phyloP scores from a whole-genome alignment of 2,113 vertebrate species.

The Aythya baeri region DNA sequence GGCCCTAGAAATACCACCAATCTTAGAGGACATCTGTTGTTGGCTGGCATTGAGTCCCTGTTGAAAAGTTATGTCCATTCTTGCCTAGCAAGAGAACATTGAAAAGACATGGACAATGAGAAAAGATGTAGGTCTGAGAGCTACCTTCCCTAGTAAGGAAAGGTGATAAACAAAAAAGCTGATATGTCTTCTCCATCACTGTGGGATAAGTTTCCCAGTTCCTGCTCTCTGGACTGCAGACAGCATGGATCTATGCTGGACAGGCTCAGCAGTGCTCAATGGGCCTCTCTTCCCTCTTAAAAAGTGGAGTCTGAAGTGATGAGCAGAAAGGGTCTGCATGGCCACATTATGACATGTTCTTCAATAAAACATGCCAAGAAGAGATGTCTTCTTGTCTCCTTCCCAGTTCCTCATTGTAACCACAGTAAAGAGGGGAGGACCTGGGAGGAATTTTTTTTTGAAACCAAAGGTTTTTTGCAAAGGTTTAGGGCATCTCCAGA shows the following conservation, averaged over 20 bases:
- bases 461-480: background rate
- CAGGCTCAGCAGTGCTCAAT: background rate
- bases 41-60: background rate
- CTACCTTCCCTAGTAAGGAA: background rate
- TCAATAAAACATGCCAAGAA: background rate
- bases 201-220: background rate
- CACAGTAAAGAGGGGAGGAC: background rate
- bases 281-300: background rate
- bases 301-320: background rate
- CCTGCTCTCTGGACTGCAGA: background rate
- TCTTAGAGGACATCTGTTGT: background rate
- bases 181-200: background rate
- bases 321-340: background rate
- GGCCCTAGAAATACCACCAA: background rate
- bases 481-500: background rate
- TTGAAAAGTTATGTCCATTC: background rate
- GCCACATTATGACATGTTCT: background rate
- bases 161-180: background rate
- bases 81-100: background rate
- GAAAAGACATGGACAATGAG: rapidly evolving
- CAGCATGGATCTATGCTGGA: background rate
- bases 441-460: background rate
- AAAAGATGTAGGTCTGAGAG: background rate
- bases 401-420: background rate
- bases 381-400: background rate